Evolutionary conservation across 2,888 invertebrate species (phyloP), one percentile per base, ranked within the genome.

Genomic region (Schizotus pectinicornis): DNA sequence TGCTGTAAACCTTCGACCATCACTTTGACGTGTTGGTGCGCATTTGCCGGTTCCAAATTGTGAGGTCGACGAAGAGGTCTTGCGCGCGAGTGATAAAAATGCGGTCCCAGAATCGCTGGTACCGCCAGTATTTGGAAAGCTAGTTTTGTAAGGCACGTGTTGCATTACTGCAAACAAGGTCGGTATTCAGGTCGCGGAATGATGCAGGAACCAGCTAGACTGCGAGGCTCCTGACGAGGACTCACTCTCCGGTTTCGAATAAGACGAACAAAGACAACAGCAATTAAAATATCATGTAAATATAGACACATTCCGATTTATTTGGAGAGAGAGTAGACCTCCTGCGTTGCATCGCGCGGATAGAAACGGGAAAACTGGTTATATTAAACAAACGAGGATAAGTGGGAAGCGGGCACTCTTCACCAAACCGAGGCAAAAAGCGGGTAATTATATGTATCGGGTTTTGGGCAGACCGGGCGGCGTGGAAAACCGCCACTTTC

Each of bases 171-270:
- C 67, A 69, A 73, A 72, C 75, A 74, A 74, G 76, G 75, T 67
- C 73, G 76, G 75, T 73, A 76, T 75, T 76, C 74, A 75, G 76
- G 76, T 74, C 75, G 71, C 68, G 59, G 62, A 60, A 57, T 61
- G 53, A 61, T 57, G 46, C 49, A 61, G 46, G 59, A 53, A 57
- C 73, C 72, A 67, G 73, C 74, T 66, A 76, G 76, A 76, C 76
- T 74, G 76, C 76, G 72, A 74, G 76, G 75, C 76, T 72, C 76
- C 75, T 67, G 67, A 72, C 66, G 65, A 71, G 69, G 72, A 73
- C 67, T 67, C 60, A 67, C 62, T 68, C 57, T 64, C 56, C 56
- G 41, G 51, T 43, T 48, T 30, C 49, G 48, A 45, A 50, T 50
- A 52, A 57, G 38, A 35, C 45, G 34, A 63, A 67, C 63, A 70